These are phyloP conservation scores for Drosophila hamatofila DNA, from an alignment of 2,888 invertebrate species.

Conservation along the genomic window DNA sequence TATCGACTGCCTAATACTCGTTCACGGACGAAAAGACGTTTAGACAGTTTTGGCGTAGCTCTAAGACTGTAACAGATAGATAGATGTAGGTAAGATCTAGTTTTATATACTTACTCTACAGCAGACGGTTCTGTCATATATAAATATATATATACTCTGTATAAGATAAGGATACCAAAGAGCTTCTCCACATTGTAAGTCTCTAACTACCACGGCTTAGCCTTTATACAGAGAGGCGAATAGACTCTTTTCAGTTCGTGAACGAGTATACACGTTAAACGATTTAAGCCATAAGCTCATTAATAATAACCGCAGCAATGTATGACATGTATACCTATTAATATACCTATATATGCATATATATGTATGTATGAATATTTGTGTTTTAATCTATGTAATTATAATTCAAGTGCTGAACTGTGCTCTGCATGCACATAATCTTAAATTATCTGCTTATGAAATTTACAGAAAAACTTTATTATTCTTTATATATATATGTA, in stretches of 20 bases:
- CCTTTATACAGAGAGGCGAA: not conserved
- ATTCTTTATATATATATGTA: not conserved
- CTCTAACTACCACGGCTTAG: not conserved
- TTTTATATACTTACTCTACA: too few relatives aligned
- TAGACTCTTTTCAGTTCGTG: not conserved
- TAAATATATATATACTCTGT: too few relatives aligned
- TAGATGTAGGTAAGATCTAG: too few relatives aligned
- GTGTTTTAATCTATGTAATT: slow-evolving; percentile 24
- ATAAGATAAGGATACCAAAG: too few relatives aligned
- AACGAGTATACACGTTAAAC: not conserved
- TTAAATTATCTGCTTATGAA: not conserved
- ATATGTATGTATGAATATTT: not conserved
- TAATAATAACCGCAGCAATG: not conserved
- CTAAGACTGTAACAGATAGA: too few relatives aligned
- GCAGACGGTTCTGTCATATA: too few relatives aligned
- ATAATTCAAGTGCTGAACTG: slow-evolving; percentile 6
- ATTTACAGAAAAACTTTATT: not conserved
- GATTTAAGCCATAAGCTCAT: slow-evolving; percentile 29
- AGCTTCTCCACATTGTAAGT: too few relatives aligned
- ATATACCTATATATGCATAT: not conserved
- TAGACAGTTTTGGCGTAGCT: too few relatives aligned
- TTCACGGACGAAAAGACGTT: too few relatives aligned
- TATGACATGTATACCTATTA: not conserved
- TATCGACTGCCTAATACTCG: not conserved
- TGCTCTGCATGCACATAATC: not conserved